Conservation (phyloP, 2,888 invertebrate species). For the Leucophora obtusa region DNA sequence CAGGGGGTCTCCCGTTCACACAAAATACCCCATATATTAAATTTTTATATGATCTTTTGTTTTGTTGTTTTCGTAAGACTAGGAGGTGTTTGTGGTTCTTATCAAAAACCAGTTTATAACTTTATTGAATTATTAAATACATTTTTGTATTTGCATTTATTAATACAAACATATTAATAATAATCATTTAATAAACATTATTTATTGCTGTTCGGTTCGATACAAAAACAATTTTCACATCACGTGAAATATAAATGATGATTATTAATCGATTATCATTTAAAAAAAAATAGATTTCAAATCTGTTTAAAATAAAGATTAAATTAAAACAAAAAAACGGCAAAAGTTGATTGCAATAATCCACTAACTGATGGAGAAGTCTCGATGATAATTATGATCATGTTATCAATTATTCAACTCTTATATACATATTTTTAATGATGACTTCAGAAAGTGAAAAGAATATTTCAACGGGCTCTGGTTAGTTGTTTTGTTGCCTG, state of each 20-base stretch:
- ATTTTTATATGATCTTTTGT: too few species aligned
- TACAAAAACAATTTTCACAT: constrained; percentile 19
- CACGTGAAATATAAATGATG: constrained; percentile 49
- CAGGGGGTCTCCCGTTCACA: too few species aligned
- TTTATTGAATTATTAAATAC: constrained; percentile 5
- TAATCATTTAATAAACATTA: background rate
- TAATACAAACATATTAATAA: background rate
- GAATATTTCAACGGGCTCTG: background rate
- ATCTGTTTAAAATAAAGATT: background rate
- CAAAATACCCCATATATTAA: too few species aligned
- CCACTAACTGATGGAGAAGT: background rate
- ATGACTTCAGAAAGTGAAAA: background rate
- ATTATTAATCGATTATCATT: constrained; percentile 39
- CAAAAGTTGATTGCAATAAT: background rate
- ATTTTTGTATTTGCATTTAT: background rate
- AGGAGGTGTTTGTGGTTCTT: background rate
- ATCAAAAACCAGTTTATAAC: constrained; percentile 1
- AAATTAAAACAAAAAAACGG: background rate
- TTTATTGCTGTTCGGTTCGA: background rate
- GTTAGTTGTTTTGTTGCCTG: background rate
- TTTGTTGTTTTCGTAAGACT: too few species aligned
- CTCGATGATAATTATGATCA: background rate
- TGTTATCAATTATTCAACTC: background rate
- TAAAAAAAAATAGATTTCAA: background rate
- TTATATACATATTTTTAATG: background rate